Conservation (phyloP, 2,797 vertebrate species). For the Austrolebias charrua region DNA sequence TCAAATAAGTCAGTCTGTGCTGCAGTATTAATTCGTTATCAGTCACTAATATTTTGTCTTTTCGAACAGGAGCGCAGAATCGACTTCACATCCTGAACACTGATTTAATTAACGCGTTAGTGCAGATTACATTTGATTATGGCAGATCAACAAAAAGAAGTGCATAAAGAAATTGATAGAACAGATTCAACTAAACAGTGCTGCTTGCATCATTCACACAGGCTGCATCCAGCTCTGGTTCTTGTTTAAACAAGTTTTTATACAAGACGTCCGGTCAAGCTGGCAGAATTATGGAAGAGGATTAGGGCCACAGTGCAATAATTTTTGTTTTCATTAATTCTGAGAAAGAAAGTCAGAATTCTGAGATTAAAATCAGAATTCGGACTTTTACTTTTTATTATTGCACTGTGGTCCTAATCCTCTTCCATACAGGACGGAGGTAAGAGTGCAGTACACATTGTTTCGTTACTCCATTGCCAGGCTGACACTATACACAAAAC, state of each 20-base stretch:
- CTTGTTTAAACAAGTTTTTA: background rate
- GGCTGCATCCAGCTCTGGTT: background rate
- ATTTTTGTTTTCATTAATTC: too few relatives aligned
- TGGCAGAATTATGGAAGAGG: background rate
- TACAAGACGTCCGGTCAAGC: background rate
- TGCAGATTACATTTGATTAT: background rate
- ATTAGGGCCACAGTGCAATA: too few relatives aligned
- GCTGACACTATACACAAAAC: slow-evolving; percentile 16
- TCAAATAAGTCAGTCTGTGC: background rate
- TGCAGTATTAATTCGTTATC: background rate
- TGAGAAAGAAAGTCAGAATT: too few relatives aligned
- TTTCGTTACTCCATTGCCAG: background rate
- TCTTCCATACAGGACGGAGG: background rate
- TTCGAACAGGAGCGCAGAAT: background rate
- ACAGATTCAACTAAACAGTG: background rate
- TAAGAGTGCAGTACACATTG: background rate
- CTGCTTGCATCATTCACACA: background rate
- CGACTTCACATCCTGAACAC: background rate
- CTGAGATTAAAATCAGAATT: too few relatives aligned
- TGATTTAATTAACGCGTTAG: slow-evolving; percentile 12
- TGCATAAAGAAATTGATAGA: slow-evolving; percentile 1
- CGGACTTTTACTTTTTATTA: too few relatives aligned
- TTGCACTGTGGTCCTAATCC: too few relatives aligned
- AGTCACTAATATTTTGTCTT: slow-evolving; percentile 4
- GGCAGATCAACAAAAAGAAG: slow-evolving; percentile 1